Base-by-base conservation (phyloP, 2,113 vertebrate species). In the Leucopsar rothschildi region DNA sequence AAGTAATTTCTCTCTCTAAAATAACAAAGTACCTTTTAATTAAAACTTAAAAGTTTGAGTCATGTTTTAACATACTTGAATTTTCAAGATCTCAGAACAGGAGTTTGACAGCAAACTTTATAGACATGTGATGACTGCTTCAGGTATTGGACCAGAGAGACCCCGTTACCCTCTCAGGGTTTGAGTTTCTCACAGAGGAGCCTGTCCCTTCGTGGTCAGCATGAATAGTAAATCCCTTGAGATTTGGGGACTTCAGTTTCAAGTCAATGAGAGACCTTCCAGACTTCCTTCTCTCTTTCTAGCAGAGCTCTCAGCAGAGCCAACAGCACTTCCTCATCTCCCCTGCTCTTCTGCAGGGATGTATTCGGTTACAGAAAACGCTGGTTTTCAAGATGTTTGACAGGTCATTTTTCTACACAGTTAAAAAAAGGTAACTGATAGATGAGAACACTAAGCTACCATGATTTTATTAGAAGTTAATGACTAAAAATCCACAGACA, bases 141-240 rank as follows among this genome's bases (percentile, higher is more conserved):
- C 33, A 25, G 49, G 9, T 61, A 8, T 15, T 6, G 23, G 52
- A 24, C 28, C 49, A 6, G 31, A 66, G 57, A 59, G 24, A 14
- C 8, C 19, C 8, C 0, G 0, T 24, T 15, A 22, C 5, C 1
- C 4, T 52, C 52, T 39, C 7, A 2, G 3, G 2, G 18, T 82
- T 9, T 47, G 33, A 42, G 57, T 20, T 33, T 66, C 47, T 24
- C 68, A 22, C 37, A 47, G 53, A 57, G 37, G 40, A 70, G 5
- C 35, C 21, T n/a, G 24, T 65, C 47, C 28, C 45, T 47, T 73
- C 3, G 1, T 59, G 49, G 9, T 29, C 60, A 37, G 16, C 31
- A 20, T 21, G 16, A 64, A 21, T 8, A 82, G 22, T 20, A 65
- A 91, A 55, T 60, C 45, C 16, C 29, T 29, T 35, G 33, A 64